These are phyloP conservation scores for Catalaphyllia jardinei DNA, from an alignment of 64 coral and sea anemone species.

Conservation along the genomic window DNA sequence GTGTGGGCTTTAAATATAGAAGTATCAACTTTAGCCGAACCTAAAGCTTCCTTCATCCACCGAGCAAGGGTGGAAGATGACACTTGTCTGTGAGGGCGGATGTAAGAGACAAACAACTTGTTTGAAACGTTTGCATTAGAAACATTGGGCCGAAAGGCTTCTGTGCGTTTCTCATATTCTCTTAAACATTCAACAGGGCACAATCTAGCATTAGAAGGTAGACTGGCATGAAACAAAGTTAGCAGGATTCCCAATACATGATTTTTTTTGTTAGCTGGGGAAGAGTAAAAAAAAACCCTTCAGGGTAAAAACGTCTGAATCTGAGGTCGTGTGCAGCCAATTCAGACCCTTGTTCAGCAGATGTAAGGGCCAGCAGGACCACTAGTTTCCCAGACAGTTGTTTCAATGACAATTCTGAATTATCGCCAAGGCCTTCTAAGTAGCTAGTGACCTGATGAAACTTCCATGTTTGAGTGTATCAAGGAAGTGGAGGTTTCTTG, in stretches of 20 bases:
- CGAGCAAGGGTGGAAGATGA: slow-evolving; percentile 17
- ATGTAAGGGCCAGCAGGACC: slow-evolving; percentile 26
- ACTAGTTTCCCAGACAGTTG: slow-evolving; percentile 18
- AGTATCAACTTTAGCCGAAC: no score
- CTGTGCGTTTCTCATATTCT: slow-evolving; percentile 8
- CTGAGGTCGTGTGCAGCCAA: slow-evolving; percentile 32
- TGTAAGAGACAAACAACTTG: slow-evolving; percentile 2
- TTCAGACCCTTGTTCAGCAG: slow-evolving; percentile 27
- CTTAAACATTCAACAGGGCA: slow-evolving; percentile 6
- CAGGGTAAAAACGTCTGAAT: slow-evolving; percentile 5
- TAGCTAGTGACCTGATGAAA: not conserved
- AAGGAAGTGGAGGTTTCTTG: not conserved
- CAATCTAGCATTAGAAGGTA: no score
- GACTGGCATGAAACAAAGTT: no score
- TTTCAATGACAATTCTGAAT: slow-evolving; percentile 10
- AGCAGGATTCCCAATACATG: no score
- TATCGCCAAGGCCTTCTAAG: not conserved
- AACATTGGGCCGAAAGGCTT: not conserved
- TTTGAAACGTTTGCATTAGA: not conserved
- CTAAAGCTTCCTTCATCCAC: not conserved
- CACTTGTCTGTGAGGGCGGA: slow-evolving; percentile 15
- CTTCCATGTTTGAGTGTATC: slow-evolving; percentile 3
- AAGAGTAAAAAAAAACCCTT: no score
- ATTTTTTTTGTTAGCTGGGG: no score
- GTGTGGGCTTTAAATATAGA: no score